Percentiles rank a stretch among this genome's conserved stretches.
Conservation (phyloP, 2,888 invertebrate genomes). For the Ophion ellenae region DNA sequence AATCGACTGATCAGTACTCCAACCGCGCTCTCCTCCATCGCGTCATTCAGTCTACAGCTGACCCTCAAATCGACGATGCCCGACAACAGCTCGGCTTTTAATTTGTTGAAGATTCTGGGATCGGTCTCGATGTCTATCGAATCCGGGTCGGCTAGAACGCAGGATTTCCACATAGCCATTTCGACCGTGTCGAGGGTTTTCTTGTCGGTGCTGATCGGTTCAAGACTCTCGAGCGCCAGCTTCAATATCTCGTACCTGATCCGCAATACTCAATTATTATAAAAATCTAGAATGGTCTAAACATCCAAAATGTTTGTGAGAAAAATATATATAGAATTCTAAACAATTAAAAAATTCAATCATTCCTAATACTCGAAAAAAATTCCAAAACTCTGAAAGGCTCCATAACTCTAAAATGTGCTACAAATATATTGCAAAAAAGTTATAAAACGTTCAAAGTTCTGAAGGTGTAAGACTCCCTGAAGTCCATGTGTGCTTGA, state of each 20-base stretch:
- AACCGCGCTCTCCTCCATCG: conserved; percentile 73
- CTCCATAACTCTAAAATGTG: no score
- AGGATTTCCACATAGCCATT: conserved; percentile 83
- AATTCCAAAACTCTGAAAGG: background rate
- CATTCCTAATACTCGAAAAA: background rate
- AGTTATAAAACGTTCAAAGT: no score
- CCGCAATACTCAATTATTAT: background rate
- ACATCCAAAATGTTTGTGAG: no score
- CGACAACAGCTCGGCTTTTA: conserved; percentile 78
- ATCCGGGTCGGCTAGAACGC: conserved; percentile 79
- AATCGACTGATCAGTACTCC: conserved; percentile 84
- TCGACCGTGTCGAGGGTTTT: conserved; percentile 78
- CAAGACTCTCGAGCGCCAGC: conserved; percentile 78
- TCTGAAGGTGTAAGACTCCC: no score
- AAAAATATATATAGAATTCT: no score
- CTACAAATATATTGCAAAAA: no score
- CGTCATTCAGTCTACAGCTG: conserved; percentile 73
- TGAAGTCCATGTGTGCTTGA: no score
- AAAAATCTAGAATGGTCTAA: background rate
- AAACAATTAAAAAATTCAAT: background rate
- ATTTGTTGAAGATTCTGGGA: conserved; percentile 73
- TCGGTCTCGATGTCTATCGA: conserved; percentile 74
- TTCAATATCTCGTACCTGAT: conserved; percentile 78
- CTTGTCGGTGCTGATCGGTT: conserved; percentile 72
- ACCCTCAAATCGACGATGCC: conserved; percentile 74